Evolutionary conservation across 2,888 invertebrate genomes (phyloP).

Genomic region (Ypsolopha sequella): DNA sequence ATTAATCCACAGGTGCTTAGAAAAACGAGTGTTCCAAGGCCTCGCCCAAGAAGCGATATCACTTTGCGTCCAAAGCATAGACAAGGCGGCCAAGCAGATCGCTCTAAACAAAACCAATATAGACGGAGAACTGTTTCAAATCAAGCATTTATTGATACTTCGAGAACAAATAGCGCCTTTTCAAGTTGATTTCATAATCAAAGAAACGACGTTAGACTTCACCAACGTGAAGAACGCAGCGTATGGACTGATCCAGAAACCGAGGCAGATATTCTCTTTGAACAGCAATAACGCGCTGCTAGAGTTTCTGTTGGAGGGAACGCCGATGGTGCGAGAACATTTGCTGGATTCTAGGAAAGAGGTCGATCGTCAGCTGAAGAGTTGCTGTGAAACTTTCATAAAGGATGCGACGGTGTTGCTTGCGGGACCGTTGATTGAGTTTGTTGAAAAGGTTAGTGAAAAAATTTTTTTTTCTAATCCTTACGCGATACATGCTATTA

Average conservation of each 20-base stretch:
- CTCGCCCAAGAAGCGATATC: slow-evolving; percentile 96
- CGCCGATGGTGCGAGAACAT: slow-evolving; percentile 93
- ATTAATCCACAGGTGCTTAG: slow-evolving; percentile 79
- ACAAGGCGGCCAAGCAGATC: slow-evolving; percentile 85
- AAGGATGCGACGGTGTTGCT: slow-evolving; percentile 81
- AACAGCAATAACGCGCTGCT: slow-evolving; percentile 91
- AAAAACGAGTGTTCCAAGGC: slow-evolving; percentile 95
- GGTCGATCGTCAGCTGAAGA: slow-evolving; percentile 93
- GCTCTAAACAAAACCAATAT: slow-evolving; percentile 79
- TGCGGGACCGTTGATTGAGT: slow-evolving; percentile 78
- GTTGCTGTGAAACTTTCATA: slow-evolving; percentile 91
- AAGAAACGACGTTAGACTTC: slow-evolving; percentile 94
- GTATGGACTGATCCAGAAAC: slow-evolving; percentile 79
- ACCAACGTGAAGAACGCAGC: slow-evolving; percentile 92
- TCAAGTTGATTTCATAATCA: slow-evolving; percentile 93
- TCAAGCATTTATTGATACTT: slow-evolving; percentile 96
- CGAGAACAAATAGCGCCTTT: slow-evolving; percentile 99
- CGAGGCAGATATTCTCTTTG: slow-evolving; percentile 88
- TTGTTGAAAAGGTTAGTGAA: slow-evolving; percentile 79
- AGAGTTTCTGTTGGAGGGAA: slow-evolving; percentile 93
- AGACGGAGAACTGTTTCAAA: slow-evolving; percentile 97
- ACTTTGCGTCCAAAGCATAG: slow-evolving; percentile 91
- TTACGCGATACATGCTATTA: too few species aligned
- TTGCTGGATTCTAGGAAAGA: slow-evolving; percentile 95
- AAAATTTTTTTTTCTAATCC: slow-evolving; percentile 1